Percentiles rank a stretch among this genome's conserved stretches.
These are phyloP conservation scores for Drosophila crucigera DNA, from an alignment of 2,888 invertebrate species.

Conservation along the genomic window DNA sequence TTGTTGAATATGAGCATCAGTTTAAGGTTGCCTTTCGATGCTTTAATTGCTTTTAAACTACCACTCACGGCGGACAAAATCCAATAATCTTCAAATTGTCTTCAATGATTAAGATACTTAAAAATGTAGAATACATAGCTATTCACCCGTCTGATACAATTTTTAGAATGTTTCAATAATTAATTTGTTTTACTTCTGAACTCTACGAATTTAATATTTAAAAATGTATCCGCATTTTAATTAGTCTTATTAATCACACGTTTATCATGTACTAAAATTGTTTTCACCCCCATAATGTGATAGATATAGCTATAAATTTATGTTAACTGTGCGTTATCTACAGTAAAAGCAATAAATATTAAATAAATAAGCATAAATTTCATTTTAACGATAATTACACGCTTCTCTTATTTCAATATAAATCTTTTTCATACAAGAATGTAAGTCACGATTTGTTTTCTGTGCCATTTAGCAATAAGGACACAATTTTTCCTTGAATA, in stretches of 20 bases:
- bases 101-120: background rate
- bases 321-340: background rate
- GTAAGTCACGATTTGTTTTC: background rate
- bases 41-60: slow-evolving; percentile 64
- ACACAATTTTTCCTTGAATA: background rate
- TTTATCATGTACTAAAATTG: background rate
- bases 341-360: background rate
- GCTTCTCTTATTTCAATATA: background rate
- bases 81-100: background rate
- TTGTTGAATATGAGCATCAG: slow-evolving; percentile 56
- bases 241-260: background rate
- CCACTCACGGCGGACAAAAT: background rate
- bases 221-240: background rate
- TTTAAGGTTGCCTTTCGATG: slow-evolving; percentile 44
- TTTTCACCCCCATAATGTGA: background rate
- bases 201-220: background rate
- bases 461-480: background rate
- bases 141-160: background rate
- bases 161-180: background rate
- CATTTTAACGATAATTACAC: background rate
- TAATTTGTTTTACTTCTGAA: background rate
- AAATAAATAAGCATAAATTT: background rate
- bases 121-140: background rate
- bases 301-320: background rate
- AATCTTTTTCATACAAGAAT: background rate